Percentiles rank a stretch among this genome's conserved stretches.
These are phyloP conservation scores for Actinia tenebrosa DNA, from an alignment of 64 coral and sea anemone species.

Conservation along the genomic window DNA sequence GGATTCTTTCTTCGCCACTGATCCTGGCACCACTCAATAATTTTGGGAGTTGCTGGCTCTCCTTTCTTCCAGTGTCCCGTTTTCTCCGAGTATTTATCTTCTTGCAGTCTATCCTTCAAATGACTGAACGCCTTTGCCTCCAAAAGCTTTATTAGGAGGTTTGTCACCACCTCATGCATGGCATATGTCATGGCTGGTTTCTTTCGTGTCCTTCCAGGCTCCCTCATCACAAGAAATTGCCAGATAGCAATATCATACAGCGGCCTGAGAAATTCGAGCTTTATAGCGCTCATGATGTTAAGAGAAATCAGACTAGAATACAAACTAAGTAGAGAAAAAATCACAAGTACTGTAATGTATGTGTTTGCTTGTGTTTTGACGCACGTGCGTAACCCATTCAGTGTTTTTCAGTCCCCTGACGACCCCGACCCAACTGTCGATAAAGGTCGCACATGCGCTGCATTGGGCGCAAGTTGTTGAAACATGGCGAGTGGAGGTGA, in stretches of 20 bases:
- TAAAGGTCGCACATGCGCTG: too few relatives aligned
- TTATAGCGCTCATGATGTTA: background rate
- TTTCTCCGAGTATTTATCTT: background rate
- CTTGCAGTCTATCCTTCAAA: conserved; percentile 5
- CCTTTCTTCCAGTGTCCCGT: conserved; percentile 25
- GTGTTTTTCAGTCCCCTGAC: too few relatives aligned
- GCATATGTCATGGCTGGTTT: background rate
- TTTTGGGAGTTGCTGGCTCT: background rate
- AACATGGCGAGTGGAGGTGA: too few relatives aligned
- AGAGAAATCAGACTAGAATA: background rate
- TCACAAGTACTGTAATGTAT: too few relatives aligned
- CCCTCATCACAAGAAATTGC: conserved; percentile 16
- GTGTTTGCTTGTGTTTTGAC: background rate
- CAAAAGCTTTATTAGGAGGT: conserved; percentile 20
- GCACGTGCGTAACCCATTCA: background rate
- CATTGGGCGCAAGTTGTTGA: too few relatives aligned
- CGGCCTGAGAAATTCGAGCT: conserved; percentile 11
- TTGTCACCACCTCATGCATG: conserved; percentile 35
- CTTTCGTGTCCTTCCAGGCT: background rate
- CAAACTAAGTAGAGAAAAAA: background rate
- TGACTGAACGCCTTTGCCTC: conserved; percentile 19
- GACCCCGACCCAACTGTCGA: too few relatives aligned
- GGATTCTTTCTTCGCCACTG: conserved; percentile 32
- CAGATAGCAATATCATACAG: conserved; percentile 47
- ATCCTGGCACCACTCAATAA: conserved; percentile 38